Conservation (phyloP, 2,888 invertebrate species). For the Heteromyza rotundicornis region DNA sequence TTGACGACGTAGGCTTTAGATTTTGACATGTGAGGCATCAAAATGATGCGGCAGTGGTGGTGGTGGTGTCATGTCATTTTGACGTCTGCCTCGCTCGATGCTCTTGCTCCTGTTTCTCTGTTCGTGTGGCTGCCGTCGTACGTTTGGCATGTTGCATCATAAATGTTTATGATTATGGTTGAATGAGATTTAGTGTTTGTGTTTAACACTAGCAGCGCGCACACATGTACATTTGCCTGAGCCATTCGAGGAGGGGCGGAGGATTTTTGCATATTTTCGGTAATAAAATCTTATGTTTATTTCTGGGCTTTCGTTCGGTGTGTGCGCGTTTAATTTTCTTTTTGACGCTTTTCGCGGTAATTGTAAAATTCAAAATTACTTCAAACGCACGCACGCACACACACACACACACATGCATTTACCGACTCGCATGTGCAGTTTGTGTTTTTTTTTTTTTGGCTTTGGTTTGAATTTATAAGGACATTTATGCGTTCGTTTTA, state of each 20-base stretch:
- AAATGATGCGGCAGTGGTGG: neutral
- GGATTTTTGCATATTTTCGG: constrained; percentile 2
- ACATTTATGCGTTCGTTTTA: constrained; percentile 17
- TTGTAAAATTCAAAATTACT: constrained; percentile 20
- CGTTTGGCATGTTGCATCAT: constrained; percentile 42
- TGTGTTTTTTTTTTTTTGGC: neutral
- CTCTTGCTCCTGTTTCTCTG: neutral
- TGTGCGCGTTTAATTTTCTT: neutral
- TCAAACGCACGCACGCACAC: too few relatives aligned
- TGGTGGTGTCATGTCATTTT: constrained; percentile 38
- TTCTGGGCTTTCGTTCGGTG: constrained; percentile 25
- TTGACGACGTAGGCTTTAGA: neutral
- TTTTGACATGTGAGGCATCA: neutral
- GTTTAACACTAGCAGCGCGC: neutral
- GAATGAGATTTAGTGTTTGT: constrained; percentile 41
- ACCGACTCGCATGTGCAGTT: neutral
- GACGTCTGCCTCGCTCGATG: constrained; percentile 41
- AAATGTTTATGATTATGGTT: constrained; percentile 63
- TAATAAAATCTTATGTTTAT: constrained; percentile 53
- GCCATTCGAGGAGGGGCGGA: neutral
- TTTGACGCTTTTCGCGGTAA: neutral
- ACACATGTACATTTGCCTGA: neutral
- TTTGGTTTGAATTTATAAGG: constrained; percentile 13
- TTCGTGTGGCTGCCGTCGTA: neutral
- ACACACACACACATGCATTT: neutral